Evolutionary conservation across 2,888 invertebrate species (phyloP).

Genomic region (Pegoplata infirma): DNA sequence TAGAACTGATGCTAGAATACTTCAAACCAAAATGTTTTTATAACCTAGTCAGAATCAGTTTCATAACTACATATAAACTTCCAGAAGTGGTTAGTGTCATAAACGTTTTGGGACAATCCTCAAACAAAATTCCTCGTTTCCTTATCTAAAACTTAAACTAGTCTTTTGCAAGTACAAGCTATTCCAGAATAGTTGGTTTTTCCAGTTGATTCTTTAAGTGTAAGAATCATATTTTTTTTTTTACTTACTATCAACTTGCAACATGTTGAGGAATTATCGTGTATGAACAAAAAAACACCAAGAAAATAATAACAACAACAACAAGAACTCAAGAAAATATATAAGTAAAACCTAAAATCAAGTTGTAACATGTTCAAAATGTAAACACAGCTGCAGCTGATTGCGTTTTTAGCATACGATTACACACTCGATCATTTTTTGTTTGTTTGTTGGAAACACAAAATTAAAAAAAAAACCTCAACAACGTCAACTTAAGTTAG

Average conservation of each 20-base stretch:
- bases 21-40: too few relatives aligned
- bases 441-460: slow-evolving; percentile 13
- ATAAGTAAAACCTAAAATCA: slow-evolving; percentile 62
- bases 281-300: slow-evolving; percentile 68
- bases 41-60: too few relatives aligned
- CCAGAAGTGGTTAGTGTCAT: too few relatives aligned
- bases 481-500: slow-evolving; percentile 47
- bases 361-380: slow-evolving; percentile 64
- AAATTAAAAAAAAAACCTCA: slow-evolving; percentile 51
- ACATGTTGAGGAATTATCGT: slow-evolving; percentile 63
- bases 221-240: slow-evolving; percentile 49
- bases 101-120: too few relatives aligned
- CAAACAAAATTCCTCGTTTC: too few relatives aligned
- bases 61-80: too few relatives aligned
- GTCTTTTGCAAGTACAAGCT: too few relatives aligned
- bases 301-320: too few relatives aligned
- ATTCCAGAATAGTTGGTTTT: too few relatives aligned
- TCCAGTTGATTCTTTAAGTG: slow-evolving; percentile 3
- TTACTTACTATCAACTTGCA: slow-evolving; percentile 53
- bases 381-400: slow-evolving; percentile 70
- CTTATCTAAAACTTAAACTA: too few relatives aligned
- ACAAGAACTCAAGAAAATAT: slow-evolving; percentile 32
- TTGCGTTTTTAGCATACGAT: slow-evolving; percentile 64
- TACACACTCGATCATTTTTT: slow-evolving; percentile 60
- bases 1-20: too few relatives aligned